A percentile compares a stretch with the other conserved stretches of the same genome.
Conservation (phyloP, 2,797 vertebrate species). For the Huso huso region DNA sequence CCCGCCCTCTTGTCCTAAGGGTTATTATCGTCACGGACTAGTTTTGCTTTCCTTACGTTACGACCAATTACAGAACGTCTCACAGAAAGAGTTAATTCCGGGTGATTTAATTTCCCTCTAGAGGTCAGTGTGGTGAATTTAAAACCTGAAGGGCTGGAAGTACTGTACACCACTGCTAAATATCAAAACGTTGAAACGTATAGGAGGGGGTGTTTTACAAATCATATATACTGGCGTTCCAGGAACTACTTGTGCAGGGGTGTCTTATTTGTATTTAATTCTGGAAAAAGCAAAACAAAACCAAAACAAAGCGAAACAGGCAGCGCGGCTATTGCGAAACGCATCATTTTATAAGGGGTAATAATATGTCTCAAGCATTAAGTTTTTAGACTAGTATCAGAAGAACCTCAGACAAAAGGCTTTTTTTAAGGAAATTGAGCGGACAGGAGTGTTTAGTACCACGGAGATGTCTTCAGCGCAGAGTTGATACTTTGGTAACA, state of each 20-base stretch:
- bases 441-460: conserved; percentile 2
- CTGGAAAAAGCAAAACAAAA: no score
- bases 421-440: background rate
- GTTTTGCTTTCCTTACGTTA: no score
- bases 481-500: no score
- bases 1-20: no score
- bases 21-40: no score
- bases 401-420: background rate
- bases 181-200: no score
- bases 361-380: background rate
- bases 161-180: background rate
- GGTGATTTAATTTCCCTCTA: conserved; percentile 3
- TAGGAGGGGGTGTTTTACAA: background rate
- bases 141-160: conserved; percentile 7
- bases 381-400: background rate
- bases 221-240: no score
- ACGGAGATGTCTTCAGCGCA: background rate
- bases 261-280: no score
- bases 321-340: no score
- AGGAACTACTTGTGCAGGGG: no score
- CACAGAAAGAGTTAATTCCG: background rate
- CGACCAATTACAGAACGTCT: background rate
- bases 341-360: no score
- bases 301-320: no score
- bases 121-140: conserved; percentile 10